Percentiles rank a stretch among this genome's conserved stretches.
phyloP scores from a whole-genome alignment of 2,113 vertebrate species.

The Bambusicola thoracicus region DNA sequence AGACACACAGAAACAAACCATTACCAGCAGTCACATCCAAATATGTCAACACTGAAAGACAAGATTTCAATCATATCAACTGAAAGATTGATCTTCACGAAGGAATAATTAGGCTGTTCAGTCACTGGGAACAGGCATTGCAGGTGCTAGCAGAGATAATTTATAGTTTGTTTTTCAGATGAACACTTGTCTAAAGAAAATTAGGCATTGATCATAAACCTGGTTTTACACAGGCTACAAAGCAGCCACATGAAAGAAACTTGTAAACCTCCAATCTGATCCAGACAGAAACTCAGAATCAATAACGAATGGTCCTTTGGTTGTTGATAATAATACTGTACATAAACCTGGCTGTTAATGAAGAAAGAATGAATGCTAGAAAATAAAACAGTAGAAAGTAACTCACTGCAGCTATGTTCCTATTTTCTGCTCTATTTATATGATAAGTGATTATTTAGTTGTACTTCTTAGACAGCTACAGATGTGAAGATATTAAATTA shows the following conservation, averaged over 20 bases:
- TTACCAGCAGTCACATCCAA: neutral
- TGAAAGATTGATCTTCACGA: neutral
- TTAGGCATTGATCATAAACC: neutral
- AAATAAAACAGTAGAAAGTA: neutral
- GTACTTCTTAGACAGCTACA: slow-evolving; percentile 19
- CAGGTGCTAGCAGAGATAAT: neutral
- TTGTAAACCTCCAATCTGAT: neutral
- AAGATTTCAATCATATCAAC: neutral
- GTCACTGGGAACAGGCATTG: neutral
- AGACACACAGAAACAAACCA: neutral
- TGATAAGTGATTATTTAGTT: neutral
- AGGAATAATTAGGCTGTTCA: neutral
- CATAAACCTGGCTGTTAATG: neutral
- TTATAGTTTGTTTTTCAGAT: neutral
- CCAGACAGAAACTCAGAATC: neutral
- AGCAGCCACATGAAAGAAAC: neutral
- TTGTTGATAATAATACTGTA: fast-evolving
- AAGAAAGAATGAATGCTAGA: neutral
- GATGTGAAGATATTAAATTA: neutral
- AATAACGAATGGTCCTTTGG: neutral
- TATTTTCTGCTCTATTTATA: slow-evolving; percentile 13
- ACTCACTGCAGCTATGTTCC: neutral
- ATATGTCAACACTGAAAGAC: neutral
- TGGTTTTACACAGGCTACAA: neutral
- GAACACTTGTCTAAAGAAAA: neutral